Percentiles rank a stretch among this genome's conserved stretches.
Conservation (phyloP, 2,797 vertebrate genomes). For the Microhierax caerulescens region DNA sequence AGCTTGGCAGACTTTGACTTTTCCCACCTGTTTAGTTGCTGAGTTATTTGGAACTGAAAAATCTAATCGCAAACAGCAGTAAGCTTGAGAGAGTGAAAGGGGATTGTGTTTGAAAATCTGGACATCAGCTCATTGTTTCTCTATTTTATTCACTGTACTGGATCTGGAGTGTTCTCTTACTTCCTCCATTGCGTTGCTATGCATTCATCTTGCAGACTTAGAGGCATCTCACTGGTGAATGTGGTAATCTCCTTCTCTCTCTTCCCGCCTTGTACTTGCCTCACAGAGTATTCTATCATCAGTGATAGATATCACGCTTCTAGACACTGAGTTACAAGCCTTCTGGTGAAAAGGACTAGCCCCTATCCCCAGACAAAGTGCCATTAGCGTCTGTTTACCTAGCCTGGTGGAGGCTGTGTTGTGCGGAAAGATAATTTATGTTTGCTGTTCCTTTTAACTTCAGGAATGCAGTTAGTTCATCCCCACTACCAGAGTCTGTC, state of each 20-base stretch:
- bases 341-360: background rate
- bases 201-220: background rate
- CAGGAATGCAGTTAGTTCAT: background rate
- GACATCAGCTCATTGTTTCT: constrained; percentile 17
- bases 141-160: background rate
- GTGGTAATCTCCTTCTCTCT: background rate
- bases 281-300: background rate
- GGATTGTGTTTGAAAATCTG: constrained; percentile 29
- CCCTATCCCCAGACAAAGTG: background rate
- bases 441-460: constrained; percentile 31
- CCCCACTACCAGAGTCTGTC: background rate
- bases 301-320: background rate
- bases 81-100: constrained; percentile 2
- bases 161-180: constrained; percentile 9
- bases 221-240: background rate
- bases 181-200: background rate
- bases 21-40: constrained; percentile 71
- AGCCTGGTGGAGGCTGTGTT: constrained; percentile 42
- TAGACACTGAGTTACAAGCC: background rate
- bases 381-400: constrained; percentile 67
- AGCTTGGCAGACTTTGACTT: constrained; percentile 72
- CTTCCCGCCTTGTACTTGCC: background rate
- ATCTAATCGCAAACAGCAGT: constrained; percentile 54
- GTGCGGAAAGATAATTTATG: constrained; percentile 40
- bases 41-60: constrained; percentile 62